These are phyloP conservation scores for Caretta caretta DNA, from an alignment of 2,113 vertebrate genomes.

Conservation along the genomic window DNA sequence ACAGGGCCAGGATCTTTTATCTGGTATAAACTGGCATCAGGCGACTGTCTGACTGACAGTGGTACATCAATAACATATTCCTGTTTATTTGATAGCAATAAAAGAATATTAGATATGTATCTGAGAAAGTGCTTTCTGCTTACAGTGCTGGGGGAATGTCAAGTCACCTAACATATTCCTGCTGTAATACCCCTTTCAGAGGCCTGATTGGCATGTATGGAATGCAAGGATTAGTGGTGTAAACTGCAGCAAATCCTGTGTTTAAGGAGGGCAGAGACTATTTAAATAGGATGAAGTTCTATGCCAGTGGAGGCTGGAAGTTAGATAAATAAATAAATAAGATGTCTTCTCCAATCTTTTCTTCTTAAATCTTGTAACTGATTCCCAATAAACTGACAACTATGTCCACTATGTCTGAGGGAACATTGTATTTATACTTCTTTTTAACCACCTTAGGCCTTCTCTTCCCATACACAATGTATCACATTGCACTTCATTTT, in stretches of 20 bases:
- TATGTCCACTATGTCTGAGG: fast-evolving
- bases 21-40: not conserved
- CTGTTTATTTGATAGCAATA: not conserved
- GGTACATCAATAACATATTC: not conserved
- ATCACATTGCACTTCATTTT: not conserved
- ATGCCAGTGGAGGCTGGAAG: not conserved
- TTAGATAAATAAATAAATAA: not conserved
- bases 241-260: slow-evolving; percentile 27
- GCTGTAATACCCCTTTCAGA: slow-evolving; percentile 51
- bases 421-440: not conserved
- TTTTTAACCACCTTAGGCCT: not conserved
- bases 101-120: not conserved
- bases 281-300: not conserved
- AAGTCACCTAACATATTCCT: slow-evolving; percentile 34
- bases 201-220: slow-evolving; percentile 64
- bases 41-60: not conserved
- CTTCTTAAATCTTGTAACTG: not conserved
- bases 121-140: slow-evolving; percentile 19
- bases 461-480: not conserved
- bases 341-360: not conserved
- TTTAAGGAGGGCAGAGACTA: slow-evolving; percentile 19
- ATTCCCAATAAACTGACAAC: not conserved
- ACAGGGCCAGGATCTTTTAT: not conserved
- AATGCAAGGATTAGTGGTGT: slow-evolving; percentile 66
- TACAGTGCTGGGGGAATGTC: not conserved